Percentiles rank a stretch among this genome's conserved stretches.
Conservation (phyloP, 2,113 vertebrate genomes). For the Campylorhamphus procurvoides region DNA sequence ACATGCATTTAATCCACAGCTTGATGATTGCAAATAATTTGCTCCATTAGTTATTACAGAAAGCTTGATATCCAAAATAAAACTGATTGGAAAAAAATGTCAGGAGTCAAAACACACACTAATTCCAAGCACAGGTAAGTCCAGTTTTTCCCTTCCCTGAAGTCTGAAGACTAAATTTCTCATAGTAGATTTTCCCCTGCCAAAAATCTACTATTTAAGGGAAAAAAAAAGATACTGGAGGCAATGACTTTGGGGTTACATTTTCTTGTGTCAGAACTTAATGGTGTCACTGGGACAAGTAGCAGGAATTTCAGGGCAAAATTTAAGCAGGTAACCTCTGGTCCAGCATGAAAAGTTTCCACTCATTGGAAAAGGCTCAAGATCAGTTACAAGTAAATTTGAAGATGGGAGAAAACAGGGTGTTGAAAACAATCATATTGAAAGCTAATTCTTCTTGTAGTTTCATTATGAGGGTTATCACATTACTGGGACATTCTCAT, state of each 20-base stretch:
- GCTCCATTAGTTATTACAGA: neutral
- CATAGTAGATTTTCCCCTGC: neutral
- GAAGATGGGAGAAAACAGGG: neutral
- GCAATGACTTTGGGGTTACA: neutral
- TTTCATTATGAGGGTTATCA: neutral
- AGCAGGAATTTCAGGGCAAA: neutral
- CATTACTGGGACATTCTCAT: neutral
- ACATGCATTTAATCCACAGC: neutral
- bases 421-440: neutral
- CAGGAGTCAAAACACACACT: neutral
- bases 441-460: neutral
- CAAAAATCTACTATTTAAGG: neutral
- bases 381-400: neutral
- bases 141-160: neutral
- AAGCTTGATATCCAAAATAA: neutral
- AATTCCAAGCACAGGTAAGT: neutral
- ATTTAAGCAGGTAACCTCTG: neutral
- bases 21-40: neutral
- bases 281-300: neutral
- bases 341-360: neutral
- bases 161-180: neutral
- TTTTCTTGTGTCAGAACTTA: neutral
- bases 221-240: neutral
- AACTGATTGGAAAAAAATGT: neutral
- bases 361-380: neutral